Conservation (phyloP, 2,797 vertebrate species). For the Alcedo atthis region DNA sequence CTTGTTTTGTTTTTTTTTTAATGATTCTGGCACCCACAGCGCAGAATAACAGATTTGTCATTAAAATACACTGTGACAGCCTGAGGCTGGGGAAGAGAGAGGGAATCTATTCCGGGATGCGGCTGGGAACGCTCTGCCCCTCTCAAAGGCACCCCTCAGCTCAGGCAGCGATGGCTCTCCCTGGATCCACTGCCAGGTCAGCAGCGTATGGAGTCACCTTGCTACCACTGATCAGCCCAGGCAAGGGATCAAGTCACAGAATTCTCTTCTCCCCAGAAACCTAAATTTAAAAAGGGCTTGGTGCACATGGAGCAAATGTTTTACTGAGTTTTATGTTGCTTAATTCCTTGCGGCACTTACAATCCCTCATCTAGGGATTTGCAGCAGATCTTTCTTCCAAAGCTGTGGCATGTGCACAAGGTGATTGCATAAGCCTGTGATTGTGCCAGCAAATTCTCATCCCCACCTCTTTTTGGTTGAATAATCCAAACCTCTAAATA, state of each 20-base stretch:
- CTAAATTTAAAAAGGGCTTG: background rate
- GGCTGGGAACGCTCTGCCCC: background rate
- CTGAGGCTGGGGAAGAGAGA: background rate
- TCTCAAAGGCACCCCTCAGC: background rate
- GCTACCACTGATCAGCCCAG: background rate
- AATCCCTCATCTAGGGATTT: background rate
- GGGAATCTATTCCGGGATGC: background rate
- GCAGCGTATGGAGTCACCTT: background rate
- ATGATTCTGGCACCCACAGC: background rate
- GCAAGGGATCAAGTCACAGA: background rate
- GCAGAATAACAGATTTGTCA: background rate
- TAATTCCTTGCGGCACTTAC: background rate
- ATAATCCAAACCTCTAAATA: background rate
- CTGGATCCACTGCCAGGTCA: background rate
- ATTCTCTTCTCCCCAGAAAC: background rate
- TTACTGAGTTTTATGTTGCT: accelerated
- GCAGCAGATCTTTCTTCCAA: background rate
- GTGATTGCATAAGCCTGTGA: background rate
- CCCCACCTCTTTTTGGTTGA: background rate
- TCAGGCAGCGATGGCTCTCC: background rate
- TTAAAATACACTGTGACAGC: background rate
- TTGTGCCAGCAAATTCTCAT: background rate
- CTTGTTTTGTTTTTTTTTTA: background rate
- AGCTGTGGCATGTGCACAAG: accelerated
- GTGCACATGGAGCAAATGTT: background rate